Evolutionary conservation across 2,888 invertebrate genomes (phyloP), one percentile per base, ranked within the genome.

Genomic region (Drosophila nr. medialis): DNA sequence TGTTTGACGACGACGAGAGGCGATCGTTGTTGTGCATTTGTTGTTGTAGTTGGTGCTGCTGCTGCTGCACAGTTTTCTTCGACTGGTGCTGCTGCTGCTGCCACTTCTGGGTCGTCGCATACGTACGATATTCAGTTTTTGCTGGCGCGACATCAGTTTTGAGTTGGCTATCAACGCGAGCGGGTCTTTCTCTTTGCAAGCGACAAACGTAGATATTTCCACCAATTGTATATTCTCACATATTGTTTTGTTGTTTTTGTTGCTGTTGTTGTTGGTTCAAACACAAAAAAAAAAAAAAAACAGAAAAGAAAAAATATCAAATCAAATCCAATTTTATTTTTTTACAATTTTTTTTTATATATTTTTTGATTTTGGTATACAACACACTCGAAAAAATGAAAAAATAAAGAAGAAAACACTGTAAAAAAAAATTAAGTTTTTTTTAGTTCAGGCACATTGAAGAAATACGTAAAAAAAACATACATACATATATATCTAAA

Each of bases 101-200:
- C 68, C 63, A 78, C 78, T 81, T 75, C 85, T 87, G 83, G 81
- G 85, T 87, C 83, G 88, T 72, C 80, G 73, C 73, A 80, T 75
- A 85, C 83, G 81, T 83, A 84, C 89, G 88, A 85, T 85, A 88
- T 85, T 86, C 89, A 81, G 81, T 75, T 83, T 86, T 79, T 68
- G 89, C 86, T 92, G 80, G 90, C 91, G 89, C 91, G 91, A 90
- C 91, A 92, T 92, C 91, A 93, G 93, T 93, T 93, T 93, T 93
- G 93, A 93, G 93, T 93, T 93, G 93, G 93, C 93, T 93, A 92
- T 92, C 93, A 93, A 93, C 93, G 93, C 93, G 93, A 93, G 93
- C 93, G 93, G 93, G 93, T 93, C 93, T 92, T 92, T 93, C 91
- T 93, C 92, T 92, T 91, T 92, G 91, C 92, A 92, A 92, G 91